Base-by-base conservation (phyloP, 2,797 vertebrate genomes). In the Crypturellus tataupa region DNA sequence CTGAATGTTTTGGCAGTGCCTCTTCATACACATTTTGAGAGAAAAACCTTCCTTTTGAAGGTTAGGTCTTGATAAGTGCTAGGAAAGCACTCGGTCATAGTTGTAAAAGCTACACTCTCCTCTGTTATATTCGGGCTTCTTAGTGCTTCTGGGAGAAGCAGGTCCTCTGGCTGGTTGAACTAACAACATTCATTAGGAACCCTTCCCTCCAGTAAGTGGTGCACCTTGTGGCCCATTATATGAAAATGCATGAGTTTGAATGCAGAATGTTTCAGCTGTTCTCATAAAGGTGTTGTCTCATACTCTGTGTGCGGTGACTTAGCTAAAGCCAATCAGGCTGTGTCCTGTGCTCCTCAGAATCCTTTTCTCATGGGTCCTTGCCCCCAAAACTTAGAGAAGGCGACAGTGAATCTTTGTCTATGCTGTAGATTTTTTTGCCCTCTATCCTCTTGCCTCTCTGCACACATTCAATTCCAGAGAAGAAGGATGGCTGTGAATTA, bases 141-240 rank as follows among this genome's bases (percentile, higher is more conserved):
- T 47, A 46, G 60, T 65, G 24, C 0, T 85, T 82, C 72, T 65
- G 7, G 15, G 46, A 73, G 78, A 71, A 83, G 16, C 33, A 63
- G 33, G 2, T 15, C 25, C 9, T 46, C 3, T 39, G 25, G 2
- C 19, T 67, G 14, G 5, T 31, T 33, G 42, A 46, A 71, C 14
- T 76, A 81, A 24, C 63, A 56, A 2, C 0, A 1, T 60, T 70
- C 1, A 8, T 87, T 69, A 27, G 7, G 59, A 85, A 20, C 19
- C 6, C 16, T 79, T 81, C 23, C 6, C 10, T 46, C 21, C 6
- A 18, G 40, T 58, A 65, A 89, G 44, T 60, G 13, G 4, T 12
- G 18, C 29, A 2, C 33, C 55, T 24, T 10, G 6, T 2, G 18
- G 3, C 18, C 4, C 60, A 9, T 12, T 31, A 1, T 44, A 16